Evolutionary conservation across 35 echinoderm and acorn worm species (phyloP), one percentile per base, ranked within the genome.

Genomic region (Ophioderma brevispina): DNA sequence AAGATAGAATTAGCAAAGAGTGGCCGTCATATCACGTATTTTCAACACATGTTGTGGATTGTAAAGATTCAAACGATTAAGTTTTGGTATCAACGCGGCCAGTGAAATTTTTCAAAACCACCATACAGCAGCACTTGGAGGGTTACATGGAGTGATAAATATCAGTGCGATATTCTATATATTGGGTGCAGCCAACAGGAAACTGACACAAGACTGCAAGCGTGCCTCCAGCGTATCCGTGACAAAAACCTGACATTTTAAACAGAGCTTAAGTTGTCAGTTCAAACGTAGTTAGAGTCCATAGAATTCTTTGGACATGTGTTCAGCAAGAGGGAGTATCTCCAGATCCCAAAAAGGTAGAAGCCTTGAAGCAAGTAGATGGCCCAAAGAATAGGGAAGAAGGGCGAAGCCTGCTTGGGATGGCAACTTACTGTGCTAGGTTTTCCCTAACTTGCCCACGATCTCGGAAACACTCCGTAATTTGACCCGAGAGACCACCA

Each of bases 221-320:
- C 37, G 11, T 90, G 87, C 38, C 46, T 94, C 15, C 87, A 94
- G 59, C 80, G 78, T n/a, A 23, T 94, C 15, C 23, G 92, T 13
- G 92, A 94, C 15, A 82, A 63, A 37, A 94, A 94, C 76, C 52
- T 94, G 14, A 91, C 92, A 42, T 77, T 95, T 0, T 85, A 95
- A 42, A 82, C 38, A 82, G 77, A 37, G n/a, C n/a, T n/a, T n/a
- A 15, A 95, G 92, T 31, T 95, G 94, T 85, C 43, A 92, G 43
- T 88, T 95, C 63, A 80, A n/a, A n/a, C n/a, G n/a, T n/a, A n/a
- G 80, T 28, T 76, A 80, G 33, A 4, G 15, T 0, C 4, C 0
- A 49, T 96, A 19, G 81, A 96, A 39, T 96, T 88, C 80, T 95
- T 95, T 86, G 94, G 94, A 0, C 89, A 92, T 39, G 76, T 78